These are phyloP conservation scores for Pristionchus japonicus DNA, from an alignment of 2,888 invertebrate genomes.

Conservation along the genomic window DNA sequence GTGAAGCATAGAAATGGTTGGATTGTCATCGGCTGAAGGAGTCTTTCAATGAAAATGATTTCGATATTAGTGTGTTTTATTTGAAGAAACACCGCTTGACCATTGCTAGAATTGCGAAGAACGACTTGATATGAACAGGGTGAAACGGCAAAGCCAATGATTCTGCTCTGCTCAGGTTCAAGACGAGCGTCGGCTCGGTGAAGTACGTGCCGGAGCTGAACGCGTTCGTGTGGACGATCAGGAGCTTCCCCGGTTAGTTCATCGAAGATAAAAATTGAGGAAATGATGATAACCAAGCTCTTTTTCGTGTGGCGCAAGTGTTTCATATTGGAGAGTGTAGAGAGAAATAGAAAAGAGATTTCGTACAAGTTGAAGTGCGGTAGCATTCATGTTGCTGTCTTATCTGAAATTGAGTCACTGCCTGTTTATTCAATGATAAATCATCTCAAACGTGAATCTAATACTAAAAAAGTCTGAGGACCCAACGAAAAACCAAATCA, in stretches of 20 bases:
- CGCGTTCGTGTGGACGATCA: constrained; percentile 88
- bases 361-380: too few species aligned
- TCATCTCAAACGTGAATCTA: not conserved
- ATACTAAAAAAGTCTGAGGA: too few species aligned
- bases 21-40: too few species aligned
- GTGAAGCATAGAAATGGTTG: too few species aligned
- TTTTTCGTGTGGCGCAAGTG: too few species aligned
- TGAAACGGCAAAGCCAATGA: not conserved
- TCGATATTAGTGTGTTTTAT: too few species aligned
- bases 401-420: not conserved
- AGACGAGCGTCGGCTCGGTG: constrained; percentile 86
- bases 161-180: constrained; percentile 45
- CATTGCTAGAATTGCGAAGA: not conserved
- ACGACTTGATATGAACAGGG: not conserved
- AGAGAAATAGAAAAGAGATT: too few species aligned
- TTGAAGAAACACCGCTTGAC: too few species aligned
- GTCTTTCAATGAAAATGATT: too few species aligned
- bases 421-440: not conserved
- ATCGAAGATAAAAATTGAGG: too few species aligned
- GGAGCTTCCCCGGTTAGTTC: constrained; percentile 70
- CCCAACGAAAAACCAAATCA: not conserved
- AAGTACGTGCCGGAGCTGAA: constrained; percentile 97
- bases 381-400: not conserved
- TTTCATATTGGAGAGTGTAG: too few species aligned
- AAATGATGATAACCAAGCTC: too few species aligned